These are phyloP conservation scores for Torymus tubicola DNA, from an alignment of 2,888 invertebrate genomes.

Conservation along the genomic window DNA sequence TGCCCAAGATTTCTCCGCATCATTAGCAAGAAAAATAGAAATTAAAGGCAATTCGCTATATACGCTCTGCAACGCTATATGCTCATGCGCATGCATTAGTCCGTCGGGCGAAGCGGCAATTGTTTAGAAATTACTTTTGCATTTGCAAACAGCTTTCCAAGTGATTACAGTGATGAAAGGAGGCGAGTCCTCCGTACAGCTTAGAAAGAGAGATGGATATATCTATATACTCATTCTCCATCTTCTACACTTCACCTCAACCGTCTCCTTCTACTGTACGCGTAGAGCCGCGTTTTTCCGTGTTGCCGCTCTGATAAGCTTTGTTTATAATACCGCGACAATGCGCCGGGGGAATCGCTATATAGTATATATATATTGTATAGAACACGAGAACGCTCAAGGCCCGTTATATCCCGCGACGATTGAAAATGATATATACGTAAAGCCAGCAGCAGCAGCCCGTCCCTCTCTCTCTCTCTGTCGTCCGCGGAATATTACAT, in stretches of 20 bases:
- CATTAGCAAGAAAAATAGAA: neutral
- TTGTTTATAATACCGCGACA: slow-evolving; percentile 54
- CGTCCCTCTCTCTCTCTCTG: slow-evolving; percentile 10
- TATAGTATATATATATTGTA: too few relatives aligned
- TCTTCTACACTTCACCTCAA: neutral
- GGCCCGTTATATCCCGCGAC: slow-evolving; percentile 18
- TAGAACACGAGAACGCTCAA: neutral
- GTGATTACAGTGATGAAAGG: slow-evolving; percentile 49
- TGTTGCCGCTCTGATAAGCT: slow-evolving; percentile 55
- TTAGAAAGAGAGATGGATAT: too few relatives aligned
- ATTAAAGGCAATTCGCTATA: neutral
- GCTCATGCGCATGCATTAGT: slow-evolving; percentile 2
- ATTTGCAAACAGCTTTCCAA: slow-evolving; percentile 47
- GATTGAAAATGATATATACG: slow-evolving; percentile 37
- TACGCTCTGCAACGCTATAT: too few relatives aligned
- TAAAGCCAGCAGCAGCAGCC: too few relatives aligned
- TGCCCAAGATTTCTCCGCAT: neutral
- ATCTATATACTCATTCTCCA: too few relatives aligned
- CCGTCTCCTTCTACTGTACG: neutral
- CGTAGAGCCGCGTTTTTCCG: slow-evolving; percentile 25
- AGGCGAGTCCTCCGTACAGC: neutral
- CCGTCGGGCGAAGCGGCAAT: slow-evolving; percentile 34
- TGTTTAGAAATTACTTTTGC: slow-evolving; percentile 49
- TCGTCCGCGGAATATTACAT: slow-evolving; percentile 34
- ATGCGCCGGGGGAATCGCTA: slow-evolving; percentile 25